Conservation (phyloP, 2,113 vertebrate species). For the Plecotus auritus region DNA sequence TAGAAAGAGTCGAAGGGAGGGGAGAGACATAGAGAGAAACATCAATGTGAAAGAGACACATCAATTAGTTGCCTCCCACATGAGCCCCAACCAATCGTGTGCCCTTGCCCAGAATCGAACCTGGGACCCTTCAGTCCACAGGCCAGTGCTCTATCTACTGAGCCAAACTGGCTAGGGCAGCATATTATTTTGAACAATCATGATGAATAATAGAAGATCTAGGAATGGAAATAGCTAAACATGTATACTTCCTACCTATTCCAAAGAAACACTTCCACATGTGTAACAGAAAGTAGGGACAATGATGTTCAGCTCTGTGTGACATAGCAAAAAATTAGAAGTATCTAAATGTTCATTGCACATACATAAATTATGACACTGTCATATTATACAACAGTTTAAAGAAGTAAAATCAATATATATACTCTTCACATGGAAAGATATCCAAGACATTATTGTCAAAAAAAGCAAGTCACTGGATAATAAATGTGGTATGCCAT, state of each 20-base stretch:
- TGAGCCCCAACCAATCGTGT: no score
- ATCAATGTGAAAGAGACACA: no score
- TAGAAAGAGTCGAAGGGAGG: no score
- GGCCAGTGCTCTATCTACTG: no score
- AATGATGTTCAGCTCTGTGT: background rate
- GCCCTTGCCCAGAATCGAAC: no score
- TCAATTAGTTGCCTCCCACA: no score
- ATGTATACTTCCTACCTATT: background rate
- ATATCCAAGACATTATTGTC: background rate
- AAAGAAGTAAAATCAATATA: background rate
- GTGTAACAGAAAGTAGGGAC: background rate
- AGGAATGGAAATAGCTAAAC: conserved; percentile 9
- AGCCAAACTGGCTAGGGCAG: no score
- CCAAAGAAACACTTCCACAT: background rate
- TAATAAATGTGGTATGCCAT: background rate
- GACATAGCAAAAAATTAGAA: background rate
- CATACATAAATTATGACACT: background rate
- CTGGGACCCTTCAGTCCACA: no score
- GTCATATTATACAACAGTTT: background rate
- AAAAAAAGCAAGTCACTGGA: background rate
- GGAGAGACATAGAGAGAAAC: no score
- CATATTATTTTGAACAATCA: conserved; percentile 25
- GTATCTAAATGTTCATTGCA: background rate
- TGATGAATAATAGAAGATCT: background rate
- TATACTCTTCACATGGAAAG: background rate